A percentile compares a stretch with the other conserved stretches of the same genome.
phyloP scores from a whole-genome alignment of 2,888 invertebrate species.

The Dryomyza anilis region DNA sequence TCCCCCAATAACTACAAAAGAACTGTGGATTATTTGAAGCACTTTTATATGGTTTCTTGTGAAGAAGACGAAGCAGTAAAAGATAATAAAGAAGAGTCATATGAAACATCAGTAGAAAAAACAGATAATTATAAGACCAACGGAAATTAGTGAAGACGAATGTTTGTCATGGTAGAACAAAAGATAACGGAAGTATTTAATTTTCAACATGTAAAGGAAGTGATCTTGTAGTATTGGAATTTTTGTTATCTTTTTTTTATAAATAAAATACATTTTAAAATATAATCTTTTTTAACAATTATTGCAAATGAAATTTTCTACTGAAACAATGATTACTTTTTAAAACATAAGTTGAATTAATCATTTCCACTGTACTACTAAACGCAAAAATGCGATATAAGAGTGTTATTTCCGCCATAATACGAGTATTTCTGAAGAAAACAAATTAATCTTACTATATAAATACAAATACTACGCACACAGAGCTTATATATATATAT shows the following conservation, averaged over 20 bases:
- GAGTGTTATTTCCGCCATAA: background rate
- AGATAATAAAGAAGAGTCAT: background rate
- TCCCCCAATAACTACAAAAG: background rate
- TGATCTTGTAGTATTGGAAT: too few species aligned
- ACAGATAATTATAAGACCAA: background rate
- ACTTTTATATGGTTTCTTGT: conserved; percentile 2
- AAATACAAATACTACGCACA: too few species aligned
- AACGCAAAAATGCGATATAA: background rate
- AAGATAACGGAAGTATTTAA: background rate
- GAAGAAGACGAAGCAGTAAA: background rate
- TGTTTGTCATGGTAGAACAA: background rate
- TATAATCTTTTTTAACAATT: background rate
- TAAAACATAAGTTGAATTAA: too few species aligned
- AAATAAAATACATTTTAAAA: background rate
- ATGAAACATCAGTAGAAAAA: background rate
- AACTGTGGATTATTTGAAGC: conserved; percentile 6
- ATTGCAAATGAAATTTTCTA: too few species aligned
- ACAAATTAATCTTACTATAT: background rate
- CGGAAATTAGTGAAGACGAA: background rate
- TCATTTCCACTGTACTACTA: too few species aligned
- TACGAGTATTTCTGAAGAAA: background rate
- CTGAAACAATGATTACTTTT: too few species aligned
- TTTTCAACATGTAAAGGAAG: background rate
- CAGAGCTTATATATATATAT: too few species aligned
- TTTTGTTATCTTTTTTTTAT: background rate